Evolutionary conservation across 1,140 invertebrate species (phyloP).

Genomic region (Dufourea novaeangliae): DNA sequence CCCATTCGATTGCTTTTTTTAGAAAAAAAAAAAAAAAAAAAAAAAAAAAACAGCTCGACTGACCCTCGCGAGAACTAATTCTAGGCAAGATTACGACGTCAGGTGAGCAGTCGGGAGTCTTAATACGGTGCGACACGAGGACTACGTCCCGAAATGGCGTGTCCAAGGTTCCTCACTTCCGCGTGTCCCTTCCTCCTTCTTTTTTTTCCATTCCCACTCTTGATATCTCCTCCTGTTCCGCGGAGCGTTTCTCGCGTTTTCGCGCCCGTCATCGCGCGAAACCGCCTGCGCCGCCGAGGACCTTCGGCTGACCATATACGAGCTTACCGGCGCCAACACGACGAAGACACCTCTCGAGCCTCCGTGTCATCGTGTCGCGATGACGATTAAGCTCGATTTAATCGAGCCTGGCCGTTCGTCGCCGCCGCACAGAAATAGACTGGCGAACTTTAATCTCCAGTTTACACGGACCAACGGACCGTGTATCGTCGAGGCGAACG

Average conservation of each 20-base stretch:
- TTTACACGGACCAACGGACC: not conserved
- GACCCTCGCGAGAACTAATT: constrained; percentile 47
- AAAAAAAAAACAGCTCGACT: not conserved
- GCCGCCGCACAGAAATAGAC: constrained; percentile 20
- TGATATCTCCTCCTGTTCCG: constrained; percentile 57
- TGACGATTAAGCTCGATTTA: constrained; percentile 41
- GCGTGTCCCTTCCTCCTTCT: constrained; percentile 68
- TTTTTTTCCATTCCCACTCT: constrained; percentile 15
- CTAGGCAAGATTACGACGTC: constrained; percentile 35
- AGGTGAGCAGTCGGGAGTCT: constrained; percentile 48
- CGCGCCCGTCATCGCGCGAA: constrained; percentile 45
- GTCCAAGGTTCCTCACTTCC: constrained; percentile 76
- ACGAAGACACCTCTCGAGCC: constrained; percentile 24
- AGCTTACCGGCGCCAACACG: constrained; percentile 57
- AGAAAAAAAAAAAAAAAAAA: not conserved
- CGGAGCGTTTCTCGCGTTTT: constrained; percentile 39
- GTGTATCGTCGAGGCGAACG: no score
- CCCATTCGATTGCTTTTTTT: not conserved
- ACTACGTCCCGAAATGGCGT: constrained; percentile 71
- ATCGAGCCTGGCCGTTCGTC: not conserved
- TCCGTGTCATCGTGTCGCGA: constrained; percentile 34
- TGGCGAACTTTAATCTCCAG: constrained; percentile 24
- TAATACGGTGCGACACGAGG: constrained; percentile 74
- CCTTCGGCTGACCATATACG: constrained; percentile 70
- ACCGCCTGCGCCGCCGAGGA: constrained; percentile 29